Evolutionary conservation across 1,140 invertebrate species (phyloP), one percentile per base, ranked within the genome.

Genomic region (Drosophila sucinea): DNA sequence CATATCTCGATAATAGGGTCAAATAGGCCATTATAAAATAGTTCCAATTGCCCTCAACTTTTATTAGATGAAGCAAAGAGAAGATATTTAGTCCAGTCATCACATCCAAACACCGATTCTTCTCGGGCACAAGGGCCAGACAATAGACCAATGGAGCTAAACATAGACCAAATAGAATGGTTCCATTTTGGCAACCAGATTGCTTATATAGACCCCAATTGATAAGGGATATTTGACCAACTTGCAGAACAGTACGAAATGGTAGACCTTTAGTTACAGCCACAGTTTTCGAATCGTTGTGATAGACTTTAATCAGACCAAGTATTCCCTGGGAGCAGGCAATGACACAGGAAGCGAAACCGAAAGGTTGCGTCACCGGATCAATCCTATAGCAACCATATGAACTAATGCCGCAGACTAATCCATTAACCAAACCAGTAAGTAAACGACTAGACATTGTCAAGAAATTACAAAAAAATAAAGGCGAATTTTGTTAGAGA

Each of bases 341-440:
- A 30, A 58, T 2, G 1, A 60, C 40, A 44, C 55, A 67, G n/a
- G 64, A 58, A 0, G 17, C 29, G 3, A 44, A 67, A 1, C 55
- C 64, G 2, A 60, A 60, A 40, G 64, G 55, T 35, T 44, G 40
- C 0, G 0, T 23, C 1, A 35, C 5, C 4, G 55, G 64, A 47
- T 67, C 55, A 23, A 57, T 10, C 35, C 11, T 23, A 4, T 44
- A 30, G 41, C 38, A 67, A 41, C 56, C 65, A 29, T 60, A 60
- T 1, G 6, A 23, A 5, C 65, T 35, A 25, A 58, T 35, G 30
- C 65, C 56, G 11, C 65, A 60, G 10, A 60, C 30, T 8, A 67
- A 41, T 7, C 29, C 29, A 25, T 41, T 25, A 1, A 51, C 23
- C 0, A 67, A 2, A n/a, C 55, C 30, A 41, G 38, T 38, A 1